phyloP scores from a whole-genome alignment of 2,113 vertebrate genomes.

The Etia nguti region DNA sequence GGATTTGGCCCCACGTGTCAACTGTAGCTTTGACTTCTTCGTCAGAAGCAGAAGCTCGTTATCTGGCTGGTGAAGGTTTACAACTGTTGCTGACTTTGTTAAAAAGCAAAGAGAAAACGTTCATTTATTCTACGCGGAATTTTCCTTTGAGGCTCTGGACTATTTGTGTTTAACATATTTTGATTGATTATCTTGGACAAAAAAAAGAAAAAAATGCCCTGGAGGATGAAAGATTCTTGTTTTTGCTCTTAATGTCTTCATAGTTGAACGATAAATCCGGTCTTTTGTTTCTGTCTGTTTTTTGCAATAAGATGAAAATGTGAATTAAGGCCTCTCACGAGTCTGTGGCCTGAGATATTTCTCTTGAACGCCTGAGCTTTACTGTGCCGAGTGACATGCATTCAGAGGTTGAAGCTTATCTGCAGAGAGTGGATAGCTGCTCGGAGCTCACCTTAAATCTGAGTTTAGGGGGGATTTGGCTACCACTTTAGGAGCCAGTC shows the following conservation, averaged over 20 bases:
- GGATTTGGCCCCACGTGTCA: background rate
- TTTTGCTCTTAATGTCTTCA: background rate
- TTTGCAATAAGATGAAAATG: background rate
- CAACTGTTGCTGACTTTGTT: background rate
- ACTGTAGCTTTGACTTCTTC: background rate
- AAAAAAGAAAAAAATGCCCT: background rate
- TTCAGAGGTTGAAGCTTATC: background rate
- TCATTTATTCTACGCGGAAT: background rate
- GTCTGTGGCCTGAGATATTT: background rate
- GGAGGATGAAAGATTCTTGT: background rate
- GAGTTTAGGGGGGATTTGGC: background rate
- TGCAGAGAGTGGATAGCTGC: background rate
- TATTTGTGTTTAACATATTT: background rate
- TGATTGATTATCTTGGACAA: background rate
- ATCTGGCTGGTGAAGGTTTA: background rate
- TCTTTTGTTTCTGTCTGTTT: background rate
- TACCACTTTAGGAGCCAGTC: background rate
- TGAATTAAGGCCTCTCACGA: background rate
- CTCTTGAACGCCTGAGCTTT: background rate
- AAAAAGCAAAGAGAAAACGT: background rate
- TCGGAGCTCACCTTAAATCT: background rate
- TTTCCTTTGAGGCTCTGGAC: rapidly evolving
- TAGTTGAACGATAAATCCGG: rapidly evolving
- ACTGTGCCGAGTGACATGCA: background rate
- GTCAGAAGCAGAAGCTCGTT: rapidly evolving